These are phyloP conservation scores for Prunella fulvescens DNA, from an alignment of 2,113 vertebrate genomes.

Conservation along the genomic window DNA sequence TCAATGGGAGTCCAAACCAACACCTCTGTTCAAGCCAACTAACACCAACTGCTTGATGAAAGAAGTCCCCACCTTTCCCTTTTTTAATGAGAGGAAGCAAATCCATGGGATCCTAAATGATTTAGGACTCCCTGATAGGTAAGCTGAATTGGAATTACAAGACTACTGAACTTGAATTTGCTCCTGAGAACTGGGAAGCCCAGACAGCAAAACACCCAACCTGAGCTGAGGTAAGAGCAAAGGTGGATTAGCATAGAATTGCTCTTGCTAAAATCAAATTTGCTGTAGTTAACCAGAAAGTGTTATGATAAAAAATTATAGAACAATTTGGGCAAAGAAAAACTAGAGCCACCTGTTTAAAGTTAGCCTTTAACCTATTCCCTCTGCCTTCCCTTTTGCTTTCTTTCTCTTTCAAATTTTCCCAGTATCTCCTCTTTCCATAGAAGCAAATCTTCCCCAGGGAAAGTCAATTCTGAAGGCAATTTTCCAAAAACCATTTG, in stretches of 20 bases:
- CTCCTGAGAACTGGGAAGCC: background rate
- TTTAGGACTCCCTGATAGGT: background rate
- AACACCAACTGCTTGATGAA: background rate
- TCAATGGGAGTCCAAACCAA: background rate
- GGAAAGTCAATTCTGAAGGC: slow-evolving; percentile 70
- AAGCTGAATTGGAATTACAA: background rate
- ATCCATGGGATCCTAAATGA: background rate
- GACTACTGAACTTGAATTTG: background rate
- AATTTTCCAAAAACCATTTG: slow-evolving; percentile 75
- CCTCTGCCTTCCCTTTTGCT: slow-evolving; percentile 46
- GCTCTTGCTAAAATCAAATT: background rate
- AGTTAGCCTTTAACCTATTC: slow-evolving; percentile 60
- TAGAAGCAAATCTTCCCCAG: slow-evolving; percentile 68
- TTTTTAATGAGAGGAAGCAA: background rate
- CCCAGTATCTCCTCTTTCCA: slow-evolving; percentile 62
- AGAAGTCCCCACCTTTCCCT: background rate
- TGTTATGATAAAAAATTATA: slow-evolving; percentile 28
- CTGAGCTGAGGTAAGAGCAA: background rate
- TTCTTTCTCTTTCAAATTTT: slow-evolving; percentile 54
- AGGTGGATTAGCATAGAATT: slow-evolving; percentile 36
- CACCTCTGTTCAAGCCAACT: background rate
- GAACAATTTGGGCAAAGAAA: slow-evolving; percentile 54
- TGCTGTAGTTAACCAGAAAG: slow-evolving; percentile 50
- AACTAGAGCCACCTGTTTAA: slow-evolving; percentile 65
- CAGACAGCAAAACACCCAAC: background rate